Percentiles rank a stretch among this genome's conserved stretches.
These are phyloP conservation scores for Crypturellus undulatus DNA, from an alignment of 2,113 vertebrate genomes.

Conservation along the genomic window DNA sequence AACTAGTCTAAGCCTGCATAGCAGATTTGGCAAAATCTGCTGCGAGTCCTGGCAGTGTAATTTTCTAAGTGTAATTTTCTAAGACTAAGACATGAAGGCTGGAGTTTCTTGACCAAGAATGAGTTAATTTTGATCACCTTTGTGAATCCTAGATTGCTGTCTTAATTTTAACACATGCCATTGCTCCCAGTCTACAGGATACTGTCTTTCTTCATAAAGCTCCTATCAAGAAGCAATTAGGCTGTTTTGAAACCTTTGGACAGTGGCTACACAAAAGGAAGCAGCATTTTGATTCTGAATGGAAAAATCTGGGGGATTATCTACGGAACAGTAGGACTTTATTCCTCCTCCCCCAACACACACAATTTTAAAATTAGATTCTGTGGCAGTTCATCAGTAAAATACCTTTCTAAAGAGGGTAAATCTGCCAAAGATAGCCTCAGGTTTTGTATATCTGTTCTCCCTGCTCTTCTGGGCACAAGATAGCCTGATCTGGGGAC, in stretches of 20 bases:
- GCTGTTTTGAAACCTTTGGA: not conserved
- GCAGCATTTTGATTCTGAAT: not conserved
- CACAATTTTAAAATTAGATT: not conserved
- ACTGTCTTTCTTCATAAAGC: not conserved
- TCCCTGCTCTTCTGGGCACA: not conserved
- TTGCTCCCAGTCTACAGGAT: constrained; percentile 37
- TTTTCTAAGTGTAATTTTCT: not conserved
- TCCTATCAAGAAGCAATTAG: constrained; percentile 28
- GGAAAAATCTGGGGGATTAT: not conserved
- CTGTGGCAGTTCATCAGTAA: not conserved
- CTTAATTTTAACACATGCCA: constrained; percentile 36
- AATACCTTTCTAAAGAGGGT: not conserved
- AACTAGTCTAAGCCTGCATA: not conserved
- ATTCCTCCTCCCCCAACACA: not conserved
- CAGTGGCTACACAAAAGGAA: constrained; percentile 43
- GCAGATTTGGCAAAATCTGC: not conserved
- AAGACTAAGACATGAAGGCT: not conserved
- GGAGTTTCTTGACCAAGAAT: not conserved
- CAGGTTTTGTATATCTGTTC: not conserved
- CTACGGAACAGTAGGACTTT: not conserved
- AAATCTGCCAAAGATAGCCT: not conserved
- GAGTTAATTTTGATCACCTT: not conserved
- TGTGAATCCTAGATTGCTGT: constrained; percentile 12
- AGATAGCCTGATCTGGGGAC: not conserved
- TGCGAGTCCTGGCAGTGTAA: not conserved